Base-by-base conservation (phyloP, 2,888 invertebrate genomes). In the Panopea generosa region DNA sequence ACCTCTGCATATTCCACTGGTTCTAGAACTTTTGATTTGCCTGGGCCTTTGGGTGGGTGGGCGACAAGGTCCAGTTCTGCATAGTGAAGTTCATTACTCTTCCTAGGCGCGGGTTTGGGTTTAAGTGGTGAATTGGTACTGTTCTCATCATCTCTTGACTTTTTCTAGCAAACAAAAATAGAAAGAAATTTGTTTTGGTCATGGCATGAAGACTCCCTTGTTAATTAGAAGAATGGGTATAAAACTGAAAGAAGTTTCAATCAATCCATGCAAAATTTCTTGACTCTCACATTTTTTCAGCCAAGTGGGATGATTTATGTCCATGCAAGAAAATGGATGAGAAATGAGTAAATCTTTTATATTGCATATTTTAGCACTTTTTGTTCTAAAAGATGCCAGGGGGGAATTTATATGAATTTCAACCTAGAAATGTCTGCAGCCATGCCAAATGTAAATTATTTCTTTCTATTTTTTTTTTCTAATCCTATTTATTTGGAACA, bases 1-100 rank as follows among this genome's bases (percentile, higher is more conserved):
- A 79, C 75, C 59, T 79, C 79, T 20, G 75, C 72, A 50, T 79
- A 79, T 62, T 79, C 79, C 14, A 76, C 75, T 4, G 56, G 67
- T 3, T 66, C 6, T 7, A 33, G 33, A 33, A 7, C 60, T 1
- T 49, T 65, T 26, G 33, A 26, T 33, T 59, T 63, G 52, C 62
- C 65, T 9, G 71, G 75, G 1, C 27, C 38, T n/a, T n/a, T 52
- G 11, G 50, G 71, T 16, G 67, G 71, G 18, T 59, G 45, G 45
- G 50, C n/a, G 7, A 40, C 20, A 14, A 79, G 49, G 59, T 79
- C 79, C n/a, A 79, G 62, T 33, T 79, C 79, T 7, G 79, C 79
- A 27, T 79, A 79, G 57, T 79, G 79, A n/a, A 79, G 65, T 60
- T 79, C 78, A 14, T 52, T 43, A 33, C 56, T 63, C 27, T 24